phyloP scores from a whole-genome alignment of 2,113 vertebrate genomes.

The Lagenorhynchus albirostris region DNA sequence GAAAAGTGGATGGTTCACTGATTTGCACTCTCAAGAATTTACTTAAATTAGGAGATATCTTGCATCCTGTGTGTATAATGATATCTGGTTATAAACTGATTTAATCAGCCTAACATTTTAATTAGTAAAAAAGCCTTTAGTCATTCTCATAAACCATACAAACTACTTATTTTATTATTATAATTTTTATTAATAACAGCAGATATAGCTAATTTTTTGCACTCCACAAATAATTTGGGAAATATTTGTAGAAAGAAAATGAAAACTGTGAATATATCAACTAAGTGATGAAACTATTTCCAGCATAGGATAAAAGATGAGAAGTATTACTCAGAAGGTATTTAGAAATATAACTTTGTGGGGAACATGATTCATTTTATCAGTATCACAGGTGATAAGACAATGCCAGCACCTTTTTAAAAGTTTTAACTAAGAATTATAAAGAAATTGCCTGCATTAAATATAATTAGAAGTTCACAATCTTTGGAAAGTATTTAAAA shows the following conservation, averaged over 20 bases:
- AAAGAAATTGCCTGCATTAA: not conserved
- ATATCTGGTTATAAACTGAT: constrained; percentile 35
- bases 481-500: not conserved
- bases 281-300: not conserved
- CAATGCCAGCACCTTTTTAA: not conserved
- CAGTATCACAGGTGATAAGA: not conserved
- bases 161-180: not conserved
- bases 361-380: not conserved
- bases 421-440: not conserved
- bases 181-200: not conserved
- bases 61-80: not conserved
- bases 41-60: constrained; percentile 34
- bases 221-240: not conserved
- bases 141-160: not conserved
- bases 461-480: not conserved
- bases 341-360: not conserved
- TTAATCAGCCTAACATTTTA: not conserved
- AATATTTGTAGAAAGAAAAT: not conserved
- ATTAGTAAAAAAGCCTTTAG: not conserved
- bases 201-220: not conserved
- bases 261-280: not conserved
- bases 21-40: constrained; percentile 26
- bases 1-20: constrained; percentile 22
- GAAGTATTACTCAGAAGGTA: not conserved
- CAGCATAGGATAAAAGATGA: not conserved